These are phyloP conservation scores for Sceloporus tristichus DNA, from an alignment of 2,113 vertebrate species.

Conservation along the genomic window DNA sequence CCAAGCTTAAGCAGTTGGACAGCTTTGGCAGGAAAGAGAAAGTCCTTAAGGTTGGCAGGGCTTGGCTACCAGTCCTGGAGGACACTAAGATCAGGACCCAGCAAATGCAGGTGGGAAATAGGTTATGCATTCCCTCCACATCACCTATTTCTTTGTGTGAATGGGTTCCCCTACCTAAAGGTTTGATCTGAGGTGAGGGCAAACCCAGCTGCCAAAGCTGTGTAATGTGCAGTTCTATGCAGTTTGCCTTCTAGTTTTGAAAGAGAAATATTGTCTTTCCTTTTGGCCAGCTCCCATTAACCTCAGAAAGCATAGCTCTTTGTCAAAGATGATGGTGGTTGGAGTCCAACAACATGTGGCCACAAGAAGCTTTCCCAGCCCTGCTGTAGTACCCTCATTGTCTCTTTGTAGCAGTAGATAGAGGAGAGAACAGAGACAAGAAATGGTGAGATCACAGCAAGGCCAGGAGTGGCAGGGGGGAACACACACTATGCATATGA, in stretches of 20 bases:
- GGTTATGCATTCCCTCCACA: background rate
- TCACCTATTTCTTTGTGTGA: background rate
- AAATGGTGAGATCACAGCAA: background rate
- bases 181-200: background rate
- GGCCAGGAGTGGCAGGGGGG: background rate
- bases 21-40: too few relatives aligned
- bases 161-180: background rate
- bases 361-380: too few relatives aligned
- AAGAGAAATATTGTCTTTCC: background rate
- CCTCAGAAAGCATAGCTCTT: too few relatives aligned
- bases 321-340: too few relatives aligned
- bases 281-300: background rate
- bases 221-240: background rate
- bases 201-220: background rate
- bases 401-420: background rate
- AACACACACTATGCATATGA: too few relatives aligned
- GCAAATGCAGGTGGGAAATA: background rate
- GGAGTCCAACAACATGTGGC: too few relatives aligned
- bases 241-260: background rate
- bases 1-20: too few relatives aligned
- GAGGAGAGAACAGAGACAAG: background rate
- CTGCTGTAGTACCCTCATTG: too few relatives aligned
- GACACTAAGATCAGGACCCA: too few relatives aligned
- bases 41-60: too few relatives aligned
- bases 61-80: too few relatives aligned